Evolutionary conservation across 2,888 invertebrate genomes (phyloP).

Genomic region (Crepidodera aurea): DNA sequence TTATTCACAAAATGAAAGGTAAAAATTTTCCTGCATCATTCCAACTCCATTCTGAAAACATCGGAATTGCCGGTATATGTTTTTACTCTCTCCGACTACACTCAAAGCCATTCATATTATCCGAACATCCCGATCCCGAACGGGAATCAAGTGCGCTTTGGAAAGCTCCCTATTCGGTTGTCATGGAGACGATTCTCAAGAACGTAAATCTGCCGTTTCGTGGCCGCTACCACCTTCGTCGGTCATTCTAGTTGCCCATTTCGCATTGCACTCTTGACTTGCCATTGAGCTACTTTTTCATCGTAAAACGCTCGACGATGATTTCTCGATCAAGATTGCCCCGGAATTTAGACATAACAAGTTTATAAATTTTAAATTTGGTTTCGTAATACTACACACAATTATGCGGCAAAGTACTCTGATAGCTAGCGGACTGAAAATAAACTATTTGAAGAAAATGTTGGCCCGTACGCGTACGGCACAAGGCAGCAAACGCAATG

Average conservation of each 20-base stretch:
- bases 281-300: slow-evolving; percentile 43
- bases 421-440: neutral
- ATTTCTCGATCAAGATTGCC: no score
- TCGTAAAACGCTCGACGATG: no score
- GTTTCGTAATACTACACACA: no score
- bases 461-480: no score
- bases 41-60: neutral
- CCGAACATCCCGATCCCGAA: slow-evolving; percentile 25
- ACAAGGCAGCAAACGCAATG: no score
- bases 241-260: slow-evolving; percentile 47
- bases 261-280: slow-evolving; percentile 47
- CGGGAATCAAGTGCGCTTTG: slow-evolving; percentile 43
- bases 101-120: slow-evolving; percentile 19
- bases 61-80: neutral
- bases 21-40: neutral
- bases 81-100: neutral
- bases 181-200: slow-evolving; percentile 54
- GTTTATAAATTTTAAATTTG: no score
- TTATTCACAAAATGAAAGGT: neutral
- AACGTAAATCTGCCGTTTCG: slow-evolving; percentile 53
- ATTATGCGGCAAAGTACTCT: slow-evolving; percentile 37
- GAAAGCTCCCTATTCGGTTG: slow-evolving; percentile 49
- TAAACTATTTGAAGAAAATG: no score
- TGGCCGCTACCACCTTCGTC: slow-evolving; percentile 37
- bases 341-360: no score